Evolutionary conservation across 2,888 invertebrate species (phyloP), one percentile per base, ranked within the genome.

Genomic region (Pyrrhia umbra): DNA sequence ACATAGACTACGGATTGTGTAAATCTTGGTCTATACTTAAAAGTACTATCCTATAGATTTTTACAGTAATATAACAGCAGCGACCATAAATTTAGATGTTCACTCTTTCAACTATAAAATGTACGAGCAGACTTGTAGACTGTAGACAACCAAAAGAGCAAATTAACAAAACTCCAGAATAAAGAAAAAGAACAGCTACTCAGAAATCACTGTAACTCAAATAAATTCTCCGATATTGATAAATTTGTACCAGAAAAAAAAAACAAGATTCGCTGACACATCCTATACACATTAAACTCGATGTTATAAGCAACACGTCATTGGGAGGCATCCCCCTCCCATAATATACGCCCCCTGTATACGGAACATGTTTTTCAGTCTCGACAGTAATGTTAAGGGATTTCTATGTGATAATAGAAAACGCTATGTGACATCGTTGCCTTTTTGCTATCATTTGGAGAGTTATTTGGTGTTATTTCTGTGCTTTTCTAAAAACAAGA

Each of bases 331-430:
- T 54, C 40, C 30, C 51, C 6, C 37, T 13, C 34, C 54, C 60
- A 54, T 23, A 39, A 56, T 50, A 57, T 51, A 55, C 65, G 52
- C 46, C 65, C 50, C 57, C 69, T 47, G 64, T 64, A 65, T 68
- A 72, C 62, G 65, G 58, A 72, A 79, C 77, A 67, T 75, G 83
- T 80, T 80, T 76, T 75, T 66, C 70, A 79, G 75, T 77, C 80
- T 82, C 79, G 47, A 69, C 70, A 57, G 79, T 78, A 73, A 79
- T 81, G 77, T 81, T 77, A 79, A 80, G 79, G 79, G 83, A 83
- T 84, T 81, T 79, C 78, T 71, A 60, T 56, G 67, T 46, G 68
- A 50, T 82, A 80, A 85, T 82, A 81, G 81, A 80, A 77, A 80
- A 75, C 54, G 55, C 70, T 65, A 66, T 62, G 75, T 61, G 73